Evolutionary conservation across 2,888 invertebrate species (phyloP), one percentile per base, ranked within the genome.

Genomic region (Watsonalla binaria): DNA sequence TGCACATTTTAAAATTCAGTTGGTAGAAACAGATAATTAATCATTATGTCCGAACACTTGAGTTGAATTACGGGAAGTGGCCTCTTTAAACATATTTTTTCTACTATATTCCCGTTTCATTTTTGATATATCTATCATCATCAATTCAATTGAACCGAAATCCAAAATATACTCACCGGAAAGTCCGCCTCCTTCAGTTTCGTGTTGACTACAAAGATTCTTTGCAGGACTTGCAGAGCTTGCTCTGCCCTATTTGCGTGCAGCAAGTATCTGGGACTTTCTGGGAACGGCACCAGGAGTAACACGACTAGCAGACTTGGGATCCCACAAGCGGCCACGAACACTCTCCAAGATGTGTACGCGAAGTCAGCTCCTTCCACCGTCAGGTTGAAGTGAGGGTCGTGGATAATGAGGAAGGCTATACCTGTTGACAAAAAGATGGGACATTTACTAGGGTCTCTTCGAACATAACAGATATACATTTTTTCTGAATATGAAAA

Each of bases 261-360:
- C 48, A 93, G 82, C 59, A 93, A 72, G 69, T 91, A 93, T 58
- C 92, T 78, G 0, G 93, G 93, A 15, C 92, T 92, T 79, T 93
- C 93, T 0, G 92, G 92, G 68, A 92, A 86, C 0, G 92, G 91
- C n/a, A 86, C 63, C 37, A 92, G 75, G 7, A 92, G 72, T 47
- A 91, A 63, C 45, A 90, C 86, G 54, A 92, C 92, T 52, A 92
- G 63, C 33, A 93, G 74, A 50, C 92, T 92, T 0, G 93, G 93
- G 34, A 92, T 70, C 0, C 93, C 92, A 59, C 93, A 93, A 1
- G 94, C 86, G 0, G 92, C 90, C 34, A 94, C 91, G 69, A 94
- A 94, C 13, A 93, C 87, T 5, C 94, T 78, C 94, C 94, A 94
- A 0, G 94, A 92, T 1, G 88, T 92, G 72, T 92, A 93, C 53